Base-by-base conservation (phyloP, 2,888 invertebrate genomes). In the Digitonthophagus gazella region DNA sequence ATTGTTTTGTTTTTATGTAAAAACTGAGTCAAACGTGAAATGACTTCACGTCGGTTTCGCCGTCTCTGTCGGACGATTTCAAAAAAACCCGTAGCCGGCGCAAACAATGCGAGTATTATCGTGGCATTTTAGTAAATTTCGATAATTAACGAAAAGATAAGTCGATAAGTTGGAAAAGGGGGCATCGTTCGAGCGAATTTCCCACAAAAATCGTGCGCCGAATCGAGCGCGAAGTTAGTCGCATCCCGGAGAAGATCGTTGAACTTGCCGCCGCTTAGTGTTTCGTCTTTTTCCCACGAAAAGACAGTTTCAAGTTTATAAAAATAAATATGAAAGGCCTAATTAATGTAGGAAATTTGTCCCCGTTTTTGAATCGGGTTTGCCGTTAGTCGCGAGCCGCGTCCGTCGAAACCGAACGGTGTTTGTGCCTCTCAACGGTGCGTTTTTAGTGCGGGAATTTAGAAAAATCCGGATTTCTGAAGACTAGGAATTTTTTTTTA, bases 311-410 rank as follows among this genome's bases (percentile, higher is more conserved):
- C 61, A 79, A 81, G 81, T 81, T 81, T 81, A 79, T 82, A 80
- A 82, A 82, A 82, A 81, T 82, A 82, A 81, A 81, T 81, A 82
- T 81, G 81, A 82, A 82, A 82, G 81, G 81, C 80, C 79, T 77
- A 81, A 80, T 80, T 78, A 76, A 70, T 74, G 78, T 78, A 74
- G 61, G 61, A 78, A 80, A 79, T 82, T 82, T 82, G 81, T 81
- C 81, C 82, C 82, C 81, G 80, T 79, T 82, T 82, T 82, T 81
- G 81, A 77, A 44, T 44, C 80, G 15, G 8, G 16, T 61, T 80
- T 72, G 77, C 77, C 78, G 79, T 79, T 79, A 75, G 75, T 75
- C 72, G 76, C 74, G 76, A 76, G 70, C 74, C 79, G 76, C 81
- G 79, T 18, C 82, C 81, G 81, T 82, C 81, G 8, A 44, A 44